Conservation (phyloP, 2,113 vertebrate species). For the Trachemys scripta region DNA sequence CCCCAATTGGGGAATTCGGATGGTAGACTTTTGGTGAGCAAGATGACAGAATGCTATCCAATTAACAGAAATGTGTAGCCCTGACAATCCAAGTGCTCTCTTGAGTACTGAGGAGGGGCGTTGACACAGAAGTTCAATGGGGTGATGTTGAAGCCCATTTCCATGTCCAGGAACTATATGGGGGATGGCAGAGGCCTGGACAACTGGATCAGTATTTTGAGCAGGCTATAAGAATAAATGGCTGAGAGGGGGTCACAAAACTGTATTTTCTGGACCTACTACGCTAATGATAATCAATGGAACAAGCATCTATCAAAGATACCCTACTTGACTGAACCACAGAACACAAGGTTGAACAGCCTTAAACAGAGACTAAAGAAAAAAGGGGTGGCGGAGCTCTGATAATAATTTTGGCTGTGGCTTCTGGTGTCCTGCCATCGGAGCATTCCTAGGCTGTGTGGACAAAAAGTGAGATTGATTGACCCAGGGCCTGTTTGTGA, state of each 20-base stretch:
- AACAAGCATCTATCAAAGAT: no score
- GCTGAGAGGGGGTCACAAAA: no score
- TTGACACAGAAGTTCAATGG: not conserved
- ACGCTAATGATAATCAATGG: no score
- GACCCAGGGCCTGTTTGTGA: not conserved
- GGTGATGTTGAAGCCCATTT: not conserved
- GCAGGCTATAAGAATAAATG: no score
- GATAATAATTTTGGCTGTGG: not conserved
- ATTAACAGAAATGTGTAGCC: not conserved
- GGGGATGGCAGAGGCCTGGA: no score
- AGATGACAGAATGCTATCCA: not conserved
- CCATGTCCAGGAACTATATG: not conserved
- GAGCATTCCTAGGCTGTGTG: not conserved
- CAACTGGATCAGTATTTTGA: no score
- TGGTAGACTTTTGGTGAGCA: not conserved
- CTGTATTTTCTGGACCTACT: no score
- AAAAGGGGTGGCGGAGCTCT: no score
- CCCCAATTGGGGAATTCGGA: not conserved
- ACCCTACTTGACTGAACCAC: no score
- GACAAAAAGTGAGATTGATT: not conserved
- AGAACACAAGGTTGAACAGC: no score
- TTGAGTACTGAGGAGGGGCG: not conserved
- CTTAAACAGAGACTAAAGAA: no score
- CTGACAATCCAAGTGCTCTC: not conserved
- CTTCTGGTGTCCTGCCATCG: not conserved